These are phyloP conservation scores for Cyanoderma ruficeps DNA, from an alignment of 2,113 vertebrate species.

Conservation along the genomic window DNA sequence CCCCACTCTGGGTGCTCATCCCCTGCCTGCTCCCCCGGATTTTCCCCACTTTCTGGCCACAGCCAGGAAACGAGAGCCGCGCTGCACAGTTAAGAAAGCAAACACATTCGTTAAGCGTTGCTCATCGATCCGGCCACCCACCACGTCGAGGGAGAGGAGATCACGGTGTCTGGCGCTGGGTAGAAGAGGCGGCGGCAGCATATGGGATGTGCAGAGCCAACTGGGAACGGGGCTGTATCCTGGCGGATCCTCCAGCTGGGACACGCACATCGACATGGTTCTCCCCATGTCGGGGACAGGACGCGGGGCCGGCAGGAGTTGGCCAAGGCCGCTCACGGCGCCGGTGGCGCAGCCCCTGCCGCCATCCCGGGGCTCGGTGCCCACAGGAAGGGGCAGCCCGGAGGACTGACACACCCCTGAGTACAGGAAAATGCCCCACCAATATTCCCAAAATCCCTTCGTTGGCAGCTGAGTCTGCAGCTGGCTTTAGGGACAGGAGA, in stretches of 20 bases:
- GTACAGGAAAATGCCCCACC: neutral
- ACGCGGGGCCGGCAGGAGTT: fast-evolving
- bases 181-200: neutral
- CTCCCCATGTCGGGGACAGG: neutral
- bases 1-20: neutral
- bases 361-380: neutral
- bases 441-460: neutral
- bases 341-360: neutral
- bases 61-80: neutral
- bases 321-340: neutral
- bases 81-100: neutral
- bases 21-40: neutral
- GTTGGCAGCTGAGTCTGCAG: neutral
- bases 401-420: neutral
- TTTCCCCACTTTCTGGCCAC: neutral
- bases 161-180: neutral
- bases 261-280: neutral
- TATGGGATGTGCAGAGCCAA: neutral
- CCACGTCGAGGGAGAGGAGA: neutral
- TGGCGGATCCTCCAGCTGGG: neutral
- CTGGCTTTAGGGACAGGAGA: neutral
- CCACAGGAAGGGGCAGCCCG: neutral
- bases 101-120: neutral
- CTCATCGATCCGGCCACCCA: neutral
- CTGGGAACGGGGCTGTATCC: neutral